These are phyloP conservation scores for Lydus trimaculatus DNA, from an alignment of 2,888 invertebrate species.

Conservation along the genomic window DNA sequence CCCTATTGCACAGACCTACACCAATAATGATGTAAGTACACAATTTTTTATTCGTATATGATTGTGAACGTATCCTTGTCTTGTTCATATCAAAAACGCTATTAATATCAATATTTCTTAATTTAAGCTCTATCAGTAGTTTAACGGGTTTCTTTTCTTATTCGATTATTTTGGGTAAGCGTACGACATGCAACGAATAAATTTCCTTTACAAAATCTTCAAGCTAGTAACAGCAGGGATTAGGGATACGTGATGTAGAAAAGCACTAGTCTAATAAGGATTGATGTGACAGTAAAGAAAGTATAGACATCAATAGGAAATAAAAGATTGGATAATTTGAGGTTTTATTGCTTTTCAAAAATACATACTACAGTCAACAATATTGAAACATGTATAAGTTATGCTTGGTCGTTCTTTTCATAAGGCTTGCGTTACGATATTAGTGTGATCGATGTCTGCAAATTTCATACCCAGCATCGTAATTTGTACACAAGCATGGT, in stretches of 20 bases:
- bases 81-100: neutral
- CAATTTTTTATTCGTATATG: neutral
- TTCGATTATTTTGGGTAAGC: slow-evolving; percentile 2
- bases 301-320: slow-evolving; percentile 13
- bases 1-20: slow-evolving; percentile 67
- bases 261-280: slow-evolving; percentile 38
- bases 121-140: neutral
- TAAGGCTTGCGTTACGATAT: too few relatives aligned
- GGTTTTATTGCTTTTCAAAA: slow-evolving; percentile 12
- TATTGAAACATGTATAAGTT: neutral
- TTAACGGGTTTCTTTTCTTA: neutral
- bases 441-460: too few relatives aligned
- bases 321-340: slow-evolving; percentile 11
- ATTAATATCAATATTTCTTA: neutral
- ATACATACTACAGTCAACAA: slow-evolving; percentile 15
- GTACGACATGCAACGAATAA: slow-evolving; percentile 27
- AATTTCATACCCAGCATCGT: too few relatives aligned
- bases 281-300: slow-evolving; percentile 37
- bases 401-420: too few relatives aligned
- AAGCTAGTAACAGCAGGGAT: slow-evolving; percentile 36
- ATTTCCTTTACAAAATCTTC: slow-evolving; percentile 36
- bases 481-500: too few relatives aligned
- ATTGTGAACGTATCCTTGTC: too few relatives aligned
- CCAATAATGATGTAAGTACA: slow-evolving; percentile 68
- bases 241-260: slow-evolving; percentile 34